These are phyloP conservation scores for Leptinotarsa lineolata DNA, from an alignment of 1,140 invertebrate genomes.

Conservation along the genomic window DNA sequence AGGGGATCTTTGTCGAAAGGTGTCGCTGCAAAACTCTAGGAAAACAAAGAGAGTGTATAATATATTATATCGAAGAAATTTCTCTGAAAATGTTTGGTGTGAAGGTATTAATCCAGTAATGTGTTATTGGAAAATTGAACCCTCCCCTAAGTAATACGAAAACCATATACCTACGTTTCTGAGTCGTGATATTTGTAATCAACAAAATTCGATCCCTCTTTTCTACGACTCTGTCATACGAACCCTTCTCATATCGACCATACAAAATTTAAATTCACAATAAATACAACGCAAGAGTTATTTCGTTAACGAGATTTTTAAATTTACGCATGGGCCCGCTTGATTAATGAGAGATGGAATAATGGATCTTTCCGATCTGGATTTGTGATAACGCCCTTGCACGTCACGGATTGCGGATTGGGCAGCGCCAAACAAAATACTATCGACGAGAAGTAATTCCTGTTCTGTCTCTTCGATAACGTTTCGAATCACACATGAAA, in stretches of 20 bases:
- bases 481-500: conserved; percentile 24
- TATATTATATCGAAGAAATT: too few species aligned
- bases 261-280: conserved; percentile 48
- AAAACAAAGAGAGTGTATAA: too few species aligned
- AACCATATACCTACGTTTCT: not conserved
- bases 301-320: conserved; percentile 49
- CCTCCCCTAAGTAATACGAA: too few species aligned
- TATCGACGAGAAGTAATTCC: conserved; percentile 29
- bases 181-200: not conserved
- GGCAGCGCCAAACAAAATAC: conserved; percentile 20
- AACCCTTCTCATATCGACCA: conserved; percentile 19
- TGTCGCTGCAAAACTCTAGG: too few species aligned
- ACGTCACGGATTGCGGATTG: conserved; percentile 26
- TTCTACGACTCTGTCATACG: not conserved
- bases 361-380: conserved; percentile 31
- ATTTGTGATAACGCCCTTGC: conserved; percentile 28
- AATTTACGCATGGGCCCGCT: conserved; percentile 34
- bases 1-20: too few species aligned
- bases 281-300: conserved; percentile 52
- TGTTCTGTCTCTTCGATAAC: conserved; percentile 23
- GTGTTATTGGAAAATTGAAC: too few species aligned
- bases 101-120: too few species aligned
- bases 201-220: not conserved
- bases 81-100: too few species aligned
- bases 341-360: conserved; percentile 36